phyloP scores from a whole-genome alignment of 64 coral and sea anemone species.

The Trachythela sp. region DNA sequence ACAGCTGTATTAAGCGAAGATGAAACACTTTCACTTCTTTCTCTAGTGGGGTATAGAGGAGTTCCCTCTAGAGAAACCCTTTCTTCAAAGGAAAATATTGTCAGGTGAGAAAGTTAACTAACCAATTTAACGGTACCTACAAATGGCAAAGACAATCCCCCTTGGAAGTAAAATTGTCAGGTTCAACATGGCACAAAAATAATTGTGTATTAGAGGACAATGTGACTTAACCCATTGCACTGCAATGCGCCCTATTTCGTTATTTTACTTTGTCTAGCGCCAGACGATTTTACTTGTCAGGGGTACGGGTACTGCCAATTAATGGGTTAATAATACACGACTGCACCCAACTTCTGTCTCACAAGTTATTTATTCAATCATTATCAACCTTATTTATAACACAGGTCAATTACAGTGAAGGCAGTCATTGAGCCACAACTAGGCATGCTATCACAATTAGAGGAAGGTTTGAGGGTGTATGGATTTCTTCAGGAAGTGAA shows the following conservation, averaged over 20 bases:
- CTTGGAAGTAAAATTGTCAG: no score
- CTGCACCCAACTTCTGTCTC: no score
- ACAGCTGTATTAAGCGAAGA: background rate
- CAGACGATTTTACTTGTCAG: no score
- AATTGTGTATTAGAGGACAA: no score
- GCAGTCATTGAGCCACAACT: constrained; percentile 11
- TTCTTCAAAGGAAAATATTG: constrained; percentile 1
- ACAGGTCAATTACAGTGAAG: background rate
- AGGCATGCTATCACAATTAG: background rate
- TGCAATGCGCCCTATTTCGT: no score
- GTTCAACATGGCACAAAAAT: no score
- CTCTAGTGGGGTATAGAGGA: background rate
- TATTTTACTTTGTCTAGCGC: no score
- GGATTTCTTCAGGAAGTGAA: background rate
- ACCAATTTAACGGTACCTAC: no score
- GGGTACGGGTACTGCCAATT: no score
- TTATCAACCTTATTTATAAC: background rate
- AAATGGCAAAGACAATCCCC: no score
- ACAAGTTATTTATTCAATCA: background rate
- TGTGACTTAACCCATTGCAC: no score
- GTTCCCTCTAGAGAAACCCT: background rate
- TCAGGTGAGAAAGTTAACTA: background rate
- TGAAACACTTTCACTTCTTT: background rate
- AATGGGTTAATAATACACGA: no score
- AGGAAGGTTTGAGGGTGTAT: constrained; percentile 2